These are phyloP conservation scores for Astropecten irregularis DNA, from an alignment of 53 echinoderm and acorn worm genomes.

Conservation along the genomic window DNA sequence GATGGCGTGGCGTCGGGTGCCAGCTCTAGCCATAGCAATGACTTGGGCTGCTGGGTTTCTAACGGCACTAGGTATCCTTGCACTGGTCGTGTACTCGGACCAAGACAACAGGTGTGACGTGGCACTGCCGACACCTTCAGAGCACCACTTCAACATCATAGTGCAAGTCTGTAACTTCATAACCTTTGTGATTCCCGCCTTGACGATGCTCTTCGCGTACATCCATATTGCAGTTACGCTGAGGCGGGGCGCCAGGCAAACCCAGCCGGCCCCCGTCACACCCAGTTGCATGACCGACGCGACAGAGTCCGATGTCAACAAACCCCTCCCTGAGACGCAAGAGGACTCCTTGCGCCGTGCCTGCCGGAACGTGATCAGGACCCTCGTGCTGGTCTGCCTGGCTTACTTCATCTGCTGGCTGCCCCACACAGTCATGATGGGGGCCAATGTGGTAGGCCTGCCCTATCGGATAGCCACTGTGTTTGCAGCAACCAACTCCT, in stretches of 20 bases:
- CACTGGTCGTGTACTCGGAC: slow-evolving; percentile 7
- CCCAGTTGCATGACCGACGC: neutral
- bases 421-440: slow-evolving; percentile 29
- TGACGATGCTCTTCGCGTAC: slow-evolving; percentile 36
- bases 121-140: neutral
- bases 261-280: neutral
- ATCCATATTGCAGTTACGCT: slow-evolving; percentile 27
- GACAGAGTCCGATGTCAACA: neutral
- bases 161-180: slow-evolving; percentile 16
- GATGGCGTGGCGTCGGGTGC: neutral
- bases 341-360: slow-evolving; percentile 24
- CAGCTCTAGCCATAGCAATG: neutral
- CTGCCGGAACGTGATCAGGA: slow-evolving; percentile 38
- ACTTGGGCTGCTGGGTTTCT: slow-evolving; percentile 1
- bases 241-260: slow-evolving; percentile 44
- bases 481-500: slow-evolving; percentile 17
- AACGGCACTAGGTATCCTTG: slow-evolving; percentile 8
- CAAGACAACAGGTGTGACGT: neutral
- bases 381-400: slow-evolving; percentile 14
- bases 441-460: neutral
- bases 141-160: neutral
- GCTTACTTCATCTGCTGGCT: slow-evolving; percentile 41
- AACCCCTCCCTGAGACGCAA: neutral
- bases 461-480: slow-evolving; percentile 24
- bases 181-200: slow-evolving; percentile 12